These are phyloP conservation scores for Archegozetes longisetosus DNA, from an alignment of 1,140 invertebrate genomes.

Conservation along the genomic window DNA sequence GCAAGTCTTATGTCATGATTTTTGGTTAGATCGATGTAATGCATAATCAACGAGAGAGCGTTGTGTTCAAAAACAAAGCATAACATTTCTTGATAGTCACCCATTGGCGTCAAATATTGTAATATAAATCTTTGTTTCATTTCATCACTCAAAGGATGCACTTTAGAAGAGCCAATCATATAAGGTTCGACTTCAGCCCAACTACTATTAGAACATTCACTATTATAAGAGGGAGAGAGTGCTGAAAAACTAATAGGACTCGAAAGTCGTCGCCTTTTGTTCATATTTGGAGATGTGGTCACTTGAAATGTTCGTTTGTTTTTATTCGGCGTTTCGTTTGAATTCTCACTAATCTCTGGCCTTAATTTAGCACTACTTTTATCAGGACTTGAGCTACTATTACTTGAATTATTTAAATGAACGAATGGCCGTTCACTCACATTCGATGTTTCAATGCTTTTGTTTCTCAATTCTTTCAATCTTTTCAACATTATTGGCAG, in stretches of 20 bases:
- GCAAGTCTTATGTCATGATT: constrained; percentile 75
- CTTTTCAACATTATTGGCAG: constrained; percentile 27
- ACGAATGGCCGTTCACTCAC: constrained; percentile 38
- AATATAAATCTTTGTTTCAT: constrained; percentile 82
- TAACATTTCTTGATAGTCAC: constrained; percentile 91
- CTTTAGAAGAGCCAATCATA: constrained; percentile 65
- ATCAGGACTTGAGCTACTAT: constrained; percentile 3
- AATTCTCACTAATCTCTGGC: not conserved
- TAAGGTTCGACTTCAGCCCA: constrained; percentile 76
- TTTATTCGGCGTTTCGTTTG: not conserved
- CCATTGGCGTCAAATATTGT: constrained; percentile 79
- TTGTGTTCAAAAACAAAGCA: constrained; percentile 80
- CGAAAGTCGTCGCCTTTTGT: constrained; percentile 10
- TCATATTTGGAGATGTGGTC: not conserved
- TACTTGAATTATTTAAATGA: constrained; percentile 33
- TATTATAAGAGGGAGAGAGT: constrained; percentile 5
- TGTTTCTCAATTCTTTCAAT: constrained; percentile 16
- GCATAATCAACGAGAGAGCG: constrained; percentile 69
- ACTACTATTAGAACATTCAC: constrained; percentile 49
- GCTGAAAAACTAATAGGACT: constrained; percentile 1
- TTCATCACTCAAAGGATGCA: constrained; percentile 65
- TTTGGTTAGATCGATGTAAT: constrained; percentile 74
- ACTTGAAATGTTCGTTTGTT: not conserved
- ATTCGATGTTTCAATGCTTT: constrained; percentile 9
- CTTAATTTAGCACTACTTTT: not conserved